Conservation (phyloP, 92 coral and sea anemone species). For the Diadumene lineata region DNA sequence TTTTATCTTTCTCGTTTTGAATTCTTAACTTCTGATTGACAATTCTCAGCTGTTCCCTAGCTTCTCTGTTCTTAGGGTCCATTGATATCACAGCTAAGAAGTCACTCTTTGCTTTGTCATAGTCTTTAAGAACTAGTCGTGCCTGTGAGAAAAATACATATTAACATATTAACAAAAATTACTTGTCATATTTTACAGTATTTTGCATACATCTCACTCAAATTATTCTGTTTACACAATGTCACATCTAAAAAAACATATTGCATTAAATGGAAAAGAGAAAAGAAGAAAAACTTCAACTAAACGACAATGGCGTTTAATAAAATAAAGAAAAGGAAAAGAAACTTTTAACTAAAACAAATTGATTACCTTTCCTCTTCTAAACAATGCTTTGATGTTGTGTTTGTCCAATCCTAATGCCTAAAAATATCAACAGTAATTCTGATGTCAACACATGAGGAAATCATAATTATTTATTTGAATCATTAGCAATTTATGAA, state of each 20-base stretch:
- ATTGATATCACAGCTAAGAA: slow-evolving; percentile 69
- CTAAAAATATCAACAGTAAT: slow-evolving; percentile 41
- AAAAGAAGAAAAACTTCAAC: too few species aligned
- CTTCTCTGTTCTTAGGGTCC: slow-evolving; percentile 86
- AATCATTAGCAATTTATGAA: too few species aligned
- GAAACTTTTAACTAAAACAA: not conserved
- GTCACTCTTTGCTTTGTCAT: slow-evolving; percentile 66
- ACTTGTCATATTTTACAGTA: too few species aligned
- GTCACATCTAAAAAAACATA: too few species aligned
- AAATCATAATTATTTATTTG: too few species aligned
- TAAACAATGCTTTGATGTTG: slow-evolving; percentile 80
- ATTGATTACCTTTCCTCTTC: slow-evolving; percentile 81
- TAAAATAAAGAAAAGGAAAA: not conserved
- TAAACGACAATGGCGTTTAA: too few species aligned
- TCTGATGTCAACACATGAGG: too few species aligned
- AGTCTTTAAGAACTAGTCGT: slow-evolving; percentile 67
- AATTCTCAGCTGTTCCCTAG: slow-evolving; percentile 57
- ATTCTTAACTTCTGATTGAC: slow-evolving; percentile 65
- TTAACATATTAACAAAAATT: too few species aligned
- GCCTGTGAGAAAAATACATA: too few species aligned
- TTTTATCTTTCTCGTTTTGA: slow-evolving; percentile 63
- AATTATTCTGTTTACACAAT: too few species aligned
- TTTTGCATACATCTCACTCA: too few species aligned
- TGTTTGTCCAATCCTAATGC: slow-evolving; percentile 78
- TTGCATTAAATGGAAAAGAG: too few species aligned